Percentiles rank a stretch among this genome's conserved stretches.
Conservation (phyloP, 1,140 invertebrate genomes). For the Drosophila sproati region DNA sequence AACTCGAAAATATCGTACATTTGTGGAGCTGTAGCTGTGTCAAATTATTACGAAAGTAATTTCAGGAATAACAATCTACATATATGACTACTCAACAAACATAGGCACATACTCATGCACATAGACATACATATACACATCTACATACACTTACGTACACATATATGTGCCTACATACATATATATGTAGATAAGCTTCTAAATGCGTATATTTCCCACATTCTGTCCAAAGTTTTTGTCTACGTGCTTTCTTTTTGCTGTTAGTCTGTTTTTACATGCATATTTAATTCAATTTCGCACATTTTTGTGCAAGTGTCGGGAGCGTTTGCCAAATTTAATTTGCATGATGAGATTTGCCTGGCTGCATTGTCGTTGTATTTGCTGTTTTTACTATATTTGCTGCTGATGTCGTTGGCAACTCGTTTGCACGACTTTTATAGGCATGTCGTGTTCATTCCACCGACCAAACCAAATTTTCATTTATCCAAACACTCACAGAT, state of each 20-base stretch:
- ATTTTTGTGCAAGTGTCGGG: conserved; percentile 78
- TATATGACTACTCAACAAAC: background rate
- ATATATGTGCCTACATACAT: conserved; percentile 12
- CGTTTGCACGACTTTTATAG: conserved; percentile 79
- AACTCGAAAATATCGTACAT: too few relatives aligned
- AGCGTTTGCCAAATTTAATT: conserved; percentile 81
- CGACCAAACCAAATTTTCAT: conserved; percentile 75
- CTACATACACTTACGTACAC: conserved; percentile 12
- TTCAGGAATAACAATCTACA: background rate
- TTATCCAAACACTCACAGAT: conserved; percentile 42
- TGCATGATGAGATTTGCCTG: conserved; percentile 80
- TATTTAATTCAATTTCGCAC: conserved; percentile 82
- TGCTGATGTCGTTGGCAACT: conserved; percentile 54
- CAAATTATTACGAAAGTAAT: conserved; percentile 11
- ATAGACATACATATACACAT: background rate
- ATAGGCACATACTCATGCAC: background rate
- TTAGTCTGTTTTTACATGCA: conserved; percentile 69
- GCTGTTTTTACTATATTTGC: conserved; percentile 16
- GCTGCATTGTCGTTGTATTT: conserved; percentile 64
- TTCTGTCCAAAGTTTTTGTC: conserved; percentile 55
- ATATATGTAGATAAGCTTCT: conserved; percentile 4
- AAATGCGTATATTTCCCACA: conserved; percentile 19
- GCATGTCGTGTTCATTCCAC: conserved; percentile 76
- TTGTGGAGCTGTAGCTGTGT: background rate
- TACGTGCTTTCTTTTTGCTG: conserved; percentile 52